These are phyloP conservation scores for Metopia argyrocephala DNA, from an alignment of 2,888 invertebrate genomes.

Conservation along the genomic window DNA sequence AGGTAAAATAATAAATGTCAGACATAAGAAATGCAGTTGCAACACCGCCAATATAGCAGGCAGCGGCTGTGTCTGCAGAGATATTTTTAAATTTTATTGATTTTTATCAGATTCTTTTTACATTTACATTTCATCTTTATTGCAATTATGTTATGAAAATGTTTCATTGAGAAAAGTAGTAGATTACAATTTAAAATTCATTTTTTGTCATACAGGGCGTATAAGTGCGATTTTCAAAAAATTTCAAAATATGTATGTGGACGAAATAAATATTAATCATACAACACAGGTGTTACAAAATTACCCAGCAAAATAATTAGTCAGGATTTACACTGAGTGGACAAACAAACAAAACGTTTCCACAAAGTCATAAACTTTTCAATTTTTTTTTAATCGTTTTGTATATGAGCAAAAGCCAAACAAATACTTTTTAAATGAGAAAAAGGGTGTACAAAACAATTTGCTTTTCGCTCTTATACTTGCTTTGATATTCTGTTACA, in stretches of 20 bases:
- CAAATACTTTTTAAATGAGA: too few relatives aligned
- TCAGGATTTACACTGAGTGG: too few relatives aligned
- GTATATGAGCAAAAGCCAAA: too few relatives aligned
- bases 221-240: conserved; percentile 1
- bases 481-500: too few relatives aligned
- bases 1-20: conserved; percentile 8
- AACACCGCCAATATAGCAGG: background rate
- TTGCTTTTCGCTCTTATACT: too few relatives aligned
- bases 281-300: conserved; percentile 15
- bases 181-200: background rate
- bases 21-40: conserved; percentile 15
- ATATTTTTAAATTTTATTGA: conserved; percentile 35
- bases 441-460: too few relatives aligned
- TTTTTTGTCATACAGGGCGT: conserved; percentile 8
- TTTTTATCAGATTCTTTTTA: conserved; percentile 38
- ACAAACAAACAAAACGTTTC: too few relatives aligned
- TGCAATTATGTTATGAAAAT: background rate
- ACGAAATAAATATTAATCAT: conserved; percentile 51
- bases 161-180: too few relatives aligned
- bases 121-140: background rate
- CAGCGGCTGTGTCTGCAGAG: conserved; percentile 20
- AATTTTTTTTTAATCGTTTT: too few relatives aligned
- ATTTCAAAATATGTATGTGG: conserved; percentile 11
- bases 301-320: background rate
- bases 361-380: too few relatives aligned